Evolutionary conservation across 1,140 invertebrate species (phyloP).

Genomic region (fruit fly (Drosophila melanogaster)): Release_6_plus_ISO1_MT NC_004354.4:11353001-11353500

Average conservation of each 20-base stretch:
- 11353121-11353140: conserved; percentile 83
- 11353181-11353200: not conserved
- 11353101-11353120: conserved; percentile 81
- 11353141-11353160: conserved; percentile 82
- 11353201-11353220: conserved; percentile 6
- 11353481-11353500: conserved; percentile 69
- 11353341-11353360: not conserved
- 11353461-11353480: conserved; percentile 76
- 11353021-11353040: not conserved
- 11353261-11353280: not conserved
- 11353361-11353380: conserved; percentile 27
- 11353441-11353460: conserved; percentile 77
- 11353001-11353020: not conserved
- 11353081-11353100: conserved; percentile 20
- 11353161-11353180: conserved; percentile 56
- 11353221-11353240: conserved; percentile 9
- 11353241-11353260: conserved; percentile 6
- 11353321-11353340: not conserved
- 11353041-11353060: not conserved
- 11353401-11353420: conserved; percentile 1
- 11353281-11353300: conserved; percentile 4
- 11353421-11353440: conserved; percentile 6
- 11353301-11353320: conserved; percentile 3
- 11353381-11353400: conserved; percentile 8
- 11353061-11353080: not conserved